phyloP scores from a whole-genome alignment of 1,140 invertebrate species.

The Brachionus sp. region DNA sequence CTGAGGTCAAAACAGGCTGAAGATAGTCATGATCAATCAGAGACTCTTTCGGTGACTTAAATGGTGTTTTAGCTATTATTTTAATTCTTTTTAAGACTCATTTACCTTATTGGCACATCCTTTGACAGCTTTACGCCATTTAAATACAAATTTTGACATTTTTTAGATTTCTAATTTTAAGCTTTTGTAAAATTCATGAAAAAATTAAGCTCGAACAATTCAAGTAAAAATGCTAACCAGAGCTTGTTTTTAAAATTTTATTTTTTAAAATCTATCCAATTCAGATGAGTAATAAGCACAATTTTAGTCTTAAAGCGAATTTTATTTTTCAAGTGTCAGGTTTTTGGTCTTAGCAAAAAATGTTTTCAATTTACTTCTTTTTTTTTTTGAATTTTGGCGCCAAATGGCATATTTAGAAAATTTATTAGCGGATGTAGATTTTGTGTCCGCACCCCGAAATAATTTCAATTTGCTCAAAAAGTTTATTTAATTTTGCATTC shows the following conservation, averaged over 20 bases:
- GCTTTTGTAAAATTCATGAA: not conserved
- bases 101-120: constrained; percentile 27
- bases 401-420: not conserved
- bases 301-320: not conserved
- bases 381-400: not conserved
- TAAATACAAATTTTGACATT: constrained; percentile 23
- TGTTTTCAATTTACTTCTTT: not conserved
- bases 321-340: not conserved
- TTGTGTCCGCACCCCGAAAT: not conserved
- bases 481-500: constrained; percentile 39
- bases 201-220: not conserved
- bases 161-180: not conserved
- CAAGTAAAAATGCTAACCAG: not conserved
- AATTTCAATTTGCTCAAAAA: not conserved
- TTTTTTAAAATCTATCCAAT: not conserved
- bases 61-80: not conserved
- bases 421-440: not conserved
- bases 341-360: not conserved
- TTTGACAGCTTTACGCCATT: constrained; percentile 33
- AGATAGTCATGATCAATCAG: constrained; percentile 16
- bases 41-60: constrained; percentile 3
- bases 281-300: not conserved
- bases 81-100: too few relatives aligned
- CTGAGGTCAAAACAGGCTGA: not conserved
- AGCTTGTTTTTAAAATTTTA: not conserved